A percentile compares a stretch with the other conserved stretches of the same genome.
Evolutionary conservation across 2,888 invertebrate species (phyloP).

Genomic region (Oxytorus armatus): DNA sequence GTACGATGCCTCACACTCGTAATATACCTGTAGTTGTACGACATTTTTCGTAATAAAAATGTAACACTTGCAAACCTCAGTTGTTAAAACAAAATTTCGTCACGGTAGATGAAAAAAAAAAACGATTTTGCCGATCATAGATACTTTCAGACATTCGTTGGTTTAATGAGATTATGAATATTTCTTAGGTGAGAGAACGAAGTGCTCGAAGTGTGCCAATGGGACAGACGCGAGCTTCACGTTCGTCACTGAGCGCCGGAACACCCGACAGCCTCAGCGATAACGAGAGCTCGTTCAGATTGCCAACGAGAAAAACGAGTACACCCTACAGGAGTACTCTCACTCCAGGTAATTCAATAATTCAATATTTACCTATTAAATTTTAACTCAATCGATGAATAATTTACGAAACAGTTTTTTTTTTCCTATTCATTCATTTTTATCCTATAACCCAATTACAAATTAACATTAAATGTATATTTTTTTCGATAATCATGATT

Average conservation of each 20-base stretch:
- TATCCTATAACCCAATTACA: neutral
- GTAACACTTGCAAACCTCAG: constrained; percentile 35
- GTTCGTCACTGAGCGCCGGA: constrained; percentile 93
- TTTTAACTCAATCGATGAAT: no score
- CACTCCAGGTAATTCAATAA: constrained; percentile 87
- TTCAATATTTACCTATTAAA: no score
- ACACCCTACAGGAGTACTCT: constrained; percentile 87
- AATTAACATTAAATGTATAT: neutral
- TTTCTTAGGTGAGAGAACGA: constrained; percentile 93
- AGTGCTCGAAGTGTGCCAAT: constrained; percentile 96
- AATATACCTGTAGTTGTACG: constrained; percentile 40
- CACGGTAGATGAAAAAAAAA: constrained; percentile 31
- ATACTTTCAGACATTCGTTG: neutral
- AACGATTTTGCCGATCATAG: neutral
- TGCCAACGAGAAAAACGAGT: constrained; percentile 89
- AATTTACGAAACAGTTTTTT: neutral
- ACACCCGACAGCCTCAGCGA: constrained; percentile 96
- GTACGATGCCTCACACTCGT: constrained; percentile 53
- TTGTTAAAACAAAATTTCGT: constrained; percentile 32
- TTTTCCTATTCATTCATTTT: constrained; percentile 16
- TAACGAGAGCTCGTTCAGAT: constrained; percentile 92
- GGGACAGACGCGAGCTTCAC: constrained; percentile 89
- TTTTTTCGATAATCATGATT: neutral
- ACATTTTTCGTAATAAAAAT: constrained; percentile 37
- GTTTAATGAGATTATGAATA: neutral